Evolutionary conservation across 2,888 invertebrate genomes (phyloP).

Genomic region (Thysanoteuthis rhombus): DNA sequence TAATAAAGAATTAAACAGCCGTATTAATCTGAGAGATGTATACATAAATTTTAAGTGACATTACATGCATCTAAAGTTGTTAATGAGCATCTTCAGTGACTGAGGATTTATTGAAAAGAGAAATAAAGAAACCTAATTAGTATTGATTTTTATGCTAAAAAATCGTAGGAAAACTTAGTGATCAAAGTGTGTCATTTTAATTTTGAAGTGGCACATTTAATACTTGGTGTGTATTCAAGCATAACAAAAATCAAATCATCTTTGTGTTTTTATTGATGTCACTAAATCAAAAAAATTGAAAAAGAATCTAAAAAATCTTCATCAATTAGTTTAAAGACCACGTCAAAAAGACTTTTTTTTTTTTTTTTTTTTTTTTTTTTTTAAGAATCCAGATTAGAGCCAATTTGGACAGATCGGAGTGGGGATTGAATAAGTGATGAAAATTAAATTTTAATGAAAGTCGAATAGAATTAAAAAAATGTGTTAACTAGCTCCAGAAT

Average conservation of each 20-base stretch:
- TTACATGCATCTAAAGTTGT: background rate
- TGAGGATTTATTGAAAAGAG: background rate
- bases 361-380: background rate
- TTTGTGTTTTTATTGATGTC: background rate
- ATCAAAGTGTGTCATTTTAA: background rate
- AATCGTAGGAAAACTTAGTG: too few relatives aligned
- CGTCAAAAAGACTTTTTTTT: background rate
- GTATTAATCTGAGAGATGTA: background rate
- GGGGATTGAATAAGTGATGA: background rate
- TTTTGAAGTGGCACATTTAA: background rate
- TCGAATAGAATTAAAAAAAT: background rate
- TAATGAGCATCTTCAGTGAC: background rate
- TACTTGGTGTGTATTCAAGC: background rate
- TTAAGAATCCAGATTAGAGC: background rate
- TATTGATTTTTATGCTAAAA: background rate
- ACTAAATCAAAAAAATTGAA: background rate
- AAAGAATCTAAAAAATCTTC: background rate
- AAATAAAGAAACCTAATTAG: background rate
- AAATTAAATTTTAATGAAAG: background rate
- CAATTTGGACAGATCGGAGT: background rate
- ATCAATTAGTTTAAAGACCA: background rate
- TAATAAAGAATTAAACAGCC: background rate
- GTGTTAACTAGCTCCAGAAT: background rate
- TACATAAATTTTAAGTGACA: background rate
- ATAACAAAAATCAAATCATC: background rate